Base-by-base conservation (phyloP, 2,888 invertebrate genomes). In the Heliconius aoede region DNA sequence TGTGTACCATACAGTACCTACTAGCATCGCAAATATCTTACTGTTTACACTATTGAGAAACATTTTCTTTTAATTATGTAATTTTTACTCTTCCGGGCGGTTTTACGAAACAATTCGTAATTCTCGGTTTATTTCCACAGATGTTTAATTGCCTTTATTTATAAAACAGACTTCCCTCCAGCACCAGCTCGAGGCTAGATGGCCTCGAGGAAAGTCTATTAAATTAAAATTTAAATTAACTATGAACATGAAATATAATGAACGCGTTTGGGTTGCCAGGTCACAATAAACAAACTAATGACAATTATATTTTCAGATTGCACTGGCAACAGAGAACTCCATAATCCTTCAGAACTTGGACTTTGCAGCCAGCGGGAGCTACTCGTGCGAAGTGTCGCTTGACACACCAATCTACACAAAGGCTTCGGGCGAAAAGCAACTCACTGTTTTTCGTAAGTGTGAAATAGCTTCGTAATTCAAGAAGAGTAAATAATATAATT, bases 371-470 rank as follows among this genome's bases (percentile, higher is more conserved):
- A 96, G 96, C 80, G 97, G 96, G 82, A 94, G 91, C 81, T 97
- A 97, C 91, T 96, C 96, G 71, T 97, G 97, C 87, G 96, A 96
- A 85, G 97, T 97, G 55, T 96, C 97, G 76, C 95, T 96, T 86
- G 95, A 96, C 87, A 95, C 96, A 62, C 96, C 97, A 80, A 97
- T 97, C 89, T 97, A 95, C 93, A 96, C 96, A 75, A 96, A 96
- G 90, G 95, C 96, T 78, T 96, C 97, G 65, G 95, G 95, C 77
- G 95, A 95, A 85, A 96, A 96, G 87, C 96, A 96, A 86, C 95
- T 97, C 83, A 96, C 96, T 82, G 96, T 97, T 80, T 97, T 97
- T 91, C 96, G 97, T 97, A 90, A 95, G 96, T 95, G 81, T 64
- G 15, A n/a, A n/a, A 68, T 51, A 68, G 68, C n/a, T 71, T 58